Conservation (phyloP, 2,888 invertebrate genomes). For the Eupithecia dodoneata region DNA sequence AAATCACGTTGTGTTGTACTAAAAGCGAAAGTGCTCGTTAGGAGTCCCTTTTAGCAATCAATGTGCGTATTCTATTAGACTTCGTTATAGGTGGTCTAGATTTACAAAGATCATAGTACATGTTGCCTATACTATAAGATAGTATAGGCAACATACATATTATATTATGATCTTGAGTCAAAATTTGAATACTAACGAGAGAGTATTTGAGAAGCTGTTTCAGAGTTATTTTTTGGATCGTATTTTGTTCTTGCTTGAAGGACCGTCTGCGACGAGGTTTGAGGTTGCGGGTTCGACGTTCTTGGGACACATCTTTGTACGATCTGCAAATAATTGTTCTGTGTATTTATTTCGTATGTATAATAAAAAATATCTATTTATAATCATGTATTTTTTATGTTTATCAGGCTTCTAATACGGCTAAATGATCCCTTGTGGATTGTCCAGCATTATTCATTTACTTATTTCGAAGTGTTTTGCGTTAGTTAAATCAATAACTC, state of each 20-base stretch:
- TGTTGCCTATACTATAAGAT: background rate
- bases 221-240: background rate
- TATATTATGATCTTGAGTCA: background rate
- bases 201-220: background rate
- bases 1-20: conserved; percentile 10
- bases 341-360: too few relatives aligned
- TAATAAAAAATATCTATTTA: too few relatives aligned
- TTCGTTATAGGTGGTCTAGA: background rate
- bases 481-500: background rate
- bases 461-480: background rate
- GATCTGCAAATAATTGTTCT: too few relatives aligned
- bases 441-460: too few relatives aligned
- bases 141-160: too few relatives aligned
- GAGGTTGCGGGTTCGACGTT: too few relatives aligned
- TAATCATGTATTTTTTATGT: too few relatives aligned
- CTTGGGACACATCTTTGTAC: too few relatives aligned
- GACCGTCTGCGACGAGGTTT: too few relatives aligned
- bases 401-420: too few relatives aligned
- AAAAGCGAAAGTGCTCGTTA: conserved; percentile 9
- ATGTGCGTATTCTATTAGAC: background rate
- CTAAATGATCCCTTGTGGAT: too few relatives aligned
- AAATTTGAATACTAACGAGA: background rate
- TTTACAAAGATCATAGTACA: background rate
- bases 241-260: too few relatives aligned
- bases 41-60: conserved; percentile 1